Evolutionary conservation across 2,113 vertebrate genomes (phyloP).

Genomic region (Amazona vittata): DNA sequence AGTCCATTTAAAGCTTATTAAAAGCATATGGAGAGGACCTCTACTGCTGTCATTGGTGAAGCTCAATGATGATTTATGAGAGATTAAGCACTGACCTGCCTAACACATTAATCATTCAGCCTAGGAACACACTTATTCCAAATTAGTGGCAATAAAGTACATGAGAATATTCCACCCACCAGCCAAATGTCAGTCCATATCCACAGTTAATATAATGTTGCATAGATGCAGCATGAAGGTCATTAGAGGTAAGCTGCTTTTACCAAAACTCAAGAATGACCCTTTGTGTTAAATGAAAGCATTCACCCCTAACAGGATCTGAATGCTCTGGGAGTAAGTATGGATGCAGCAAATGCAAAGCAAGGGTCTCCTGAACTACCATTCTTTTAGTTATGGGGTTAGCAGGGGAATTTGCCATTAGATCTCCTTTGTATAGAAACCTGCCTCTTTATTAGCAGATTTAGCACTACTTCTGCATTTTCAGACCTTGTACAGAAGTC

Average conservation of each 20-base stretch:
- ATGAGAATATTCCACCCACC: background rate
- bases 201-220: background rate
- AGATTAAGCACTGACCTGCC: background rate
- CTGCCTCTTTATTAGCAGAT: background rate
- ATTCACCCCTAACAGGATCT: background rate
- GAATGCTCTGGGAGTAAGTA: background rate
- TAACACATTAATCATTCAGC: background rate
- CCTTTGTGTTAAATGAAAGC: background rate
- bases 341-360: background rate
- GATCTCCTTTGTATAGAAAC: background rate
- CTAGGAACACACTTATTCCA: background rate
- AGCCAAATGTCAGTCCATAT: background rate
- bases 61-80: conserved; percentile 21
- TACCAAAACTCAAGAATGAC: background rate
- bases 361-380: background rate
- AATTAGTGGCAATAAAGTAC: background rate
- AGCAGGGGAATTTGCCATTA: background rate
- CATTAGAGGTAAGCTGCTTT: background rate
- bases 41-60: background rate
- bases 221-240: background rate
- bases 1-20: conserved; percentile 17
- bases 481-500: accelerated
- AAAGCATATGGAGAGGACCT: background rate
- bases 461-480: background rate
- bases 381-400: background rate